Conservation (phyloP, 53 echinoderm and acorn worm species). For the Paelopatides confundens region DNA sequence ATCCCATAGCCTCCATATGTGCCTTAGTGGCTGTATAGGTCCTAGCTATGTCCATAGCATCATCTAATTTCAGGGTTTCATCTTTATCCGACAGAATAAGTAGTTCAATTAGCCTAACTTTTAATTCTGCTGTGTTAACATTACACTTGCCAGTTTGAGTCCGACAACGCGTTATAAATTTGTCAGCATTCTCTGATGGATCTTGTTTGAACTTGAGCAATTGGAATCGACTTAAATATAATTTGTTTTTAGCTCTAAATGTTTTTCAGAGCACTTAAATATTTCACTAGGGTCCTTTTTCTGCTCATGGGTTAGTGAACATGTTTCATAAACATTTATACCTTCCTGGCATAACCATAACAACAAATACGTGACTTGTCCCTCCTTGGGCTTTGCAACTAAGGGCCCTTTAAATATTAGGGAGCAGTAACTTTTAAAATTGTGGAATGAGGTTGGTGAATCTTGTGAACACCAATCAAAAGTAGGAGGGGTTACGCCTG, state of each 20-base stretch:
- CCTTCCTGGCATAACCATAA: constrained; percentile 70
- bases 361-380: constrained; percentile 42
- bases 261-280: constrained; percentile 49
- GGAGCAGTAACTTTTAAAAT: too few species aligned
- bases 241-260: constrained; percentile 74
- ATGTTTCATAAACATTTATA: constrained; percentile 64
- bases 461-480: constrained; percentile 56
- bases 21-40: constrained; percentile 59
- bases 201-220: constrained; percentile 50
- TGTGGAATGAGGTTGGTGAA: constrained; percentile 53
- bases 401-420: constrained; percentile 71
- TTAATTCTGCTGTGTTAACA: constrained; percentile 40
- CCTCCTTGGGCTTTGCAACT: constrained; percentile 13
- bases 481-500: constrained; percentile 60
- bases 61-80: constrained; percentile 58
- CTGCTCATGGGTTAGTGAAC: constrained; percentile 44
- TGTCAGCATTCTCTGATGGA: constrained; percentile 55
- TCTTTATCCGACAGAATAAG: constrained; percentile 59
- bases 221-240: constrained; percentile 57
- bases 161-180: constrained; percentile 49
- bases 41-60: constrained; percentile 51
- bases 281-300: constrained; percentile 46
- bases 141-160: constrained; percentile 61
- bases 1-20: constrained; percentile 43
- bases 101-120: constrained; percentile 58